Base-by-base conservation (phyloP, 2,113 vertebrate species). In the Heptranchias perlo region DNA sequence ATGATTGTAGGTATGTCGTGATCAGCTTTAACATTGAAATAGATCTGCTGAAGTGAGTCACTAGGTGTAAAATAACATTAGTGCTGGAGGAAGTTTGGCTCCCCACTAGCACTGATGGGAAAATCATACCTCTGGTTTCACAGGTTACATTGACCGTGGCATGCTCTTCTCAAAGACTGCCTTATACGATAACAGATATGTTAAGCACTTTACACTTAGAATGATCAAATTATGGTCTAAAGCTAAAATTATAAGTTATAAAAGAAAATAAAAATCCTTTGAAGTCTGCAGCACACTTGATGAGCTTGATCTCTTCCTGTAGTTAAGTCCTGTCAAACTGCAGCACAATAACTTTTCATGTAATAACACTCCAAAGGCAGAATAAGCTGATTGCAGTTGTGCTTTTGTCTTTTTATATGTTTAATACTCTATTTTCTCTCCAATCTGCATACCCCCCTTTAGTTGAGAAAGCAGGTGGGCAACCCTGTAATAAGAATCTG, bases 201-300 rank as follows among this genome's bases (percentile, higher is more conserved):
- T 93, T 93, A 23, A 62, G 7, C 16, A 23, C 16, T 93, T 35
- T 21, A 39, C 14, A 93, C 5, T 23, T 64, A 23, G 16, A 23
- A 18, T 64, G n/a, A 35, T 21, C 58, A 62, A 61, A 62, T 62
- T 23, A 39, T 64, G 89, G 61, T 62, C 89, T n/a, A n/a, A 62
- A 62, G 35, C 89, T 92, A 92, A 62, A n/a, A 93, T n/a, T 39
- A 0, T n/a, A 93, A 39, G 89, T 39, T 62, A 35, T 61, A 93
- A 93, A 62, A 35, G 35, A 93, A 91, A 62, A 61, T 92, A 39
- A 92, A 82, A 93, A 62, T 8, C 6, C 89, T 93, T 93, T 93
- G 89, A 93, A 62, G 89, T 93, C 14, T 62, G 58, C 18, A 39
- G 35, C 35, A 23, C n/a, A 64, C 18, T 23, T 39, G 58, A 93